Base-by-base conservation (phyloP, 2,113 vertebrate species). In the Megaceryle torquata region DNA sequence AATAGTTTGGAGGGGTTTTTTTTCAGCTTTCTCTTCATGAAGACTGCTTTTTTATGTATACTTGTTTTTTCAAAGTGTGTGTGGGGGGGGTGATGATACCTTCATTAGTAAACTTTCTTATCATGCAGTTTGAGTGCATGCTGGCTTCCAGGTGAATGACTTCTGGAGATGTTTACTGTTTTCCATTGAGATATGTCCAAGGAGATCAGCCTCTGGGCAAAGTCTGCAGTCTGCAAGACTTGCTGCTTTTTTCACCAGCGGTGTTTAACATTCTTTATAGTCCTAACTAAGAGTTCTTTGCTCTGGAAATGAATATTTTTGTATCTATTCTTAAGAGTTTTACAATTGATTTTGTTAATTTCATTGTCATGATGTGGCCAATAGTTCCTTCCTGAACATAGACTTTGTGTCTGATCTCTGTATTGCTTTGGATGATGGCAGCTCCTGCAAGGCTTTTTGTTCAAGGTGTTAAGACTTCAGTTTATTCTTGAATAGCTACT, bases 261-360 rank as follows among this genome's bases (percentile, higher is more conserved):
- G 28, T 86, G 37, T 93, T 93, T 91, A 75, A 56, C 80, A 82
- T 82, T 93, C 80, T 25, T 78, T 0, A 0, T 86, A 26, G 24
- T 84, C 20, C 10, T 56, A 53, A 41, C 59, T n/a, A 41, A 29
- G 61, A 56, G 33, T 53, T 89, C 48, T 88, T 94, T 94, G 92
- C 72, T 53, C 86, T 85, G 88, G 77, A 94, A 92, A 63, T 37
- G 2, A n/a, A 61, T 92, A 31, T 80, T 81, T 65, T 75, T 86
- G 61, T 75, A 39, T 48, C 86, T 94, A 90, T 91, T 96, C 69
- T 95, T 93, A 92, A 37, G 90, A 79, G 24, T 91, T 95, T 96
- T 96, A 96, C 61, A 57, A 70, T 46, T 0, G 0, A 7, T 28
- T 92, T 56, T 70, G 25, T 72, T 86, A 78, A 59, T 65, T 86